These are phyloP conservation scores for Graptemys geographica DNA, from an alignment of 2,797 vertebrate genomes.

Conservation along the genomic window DNA sequence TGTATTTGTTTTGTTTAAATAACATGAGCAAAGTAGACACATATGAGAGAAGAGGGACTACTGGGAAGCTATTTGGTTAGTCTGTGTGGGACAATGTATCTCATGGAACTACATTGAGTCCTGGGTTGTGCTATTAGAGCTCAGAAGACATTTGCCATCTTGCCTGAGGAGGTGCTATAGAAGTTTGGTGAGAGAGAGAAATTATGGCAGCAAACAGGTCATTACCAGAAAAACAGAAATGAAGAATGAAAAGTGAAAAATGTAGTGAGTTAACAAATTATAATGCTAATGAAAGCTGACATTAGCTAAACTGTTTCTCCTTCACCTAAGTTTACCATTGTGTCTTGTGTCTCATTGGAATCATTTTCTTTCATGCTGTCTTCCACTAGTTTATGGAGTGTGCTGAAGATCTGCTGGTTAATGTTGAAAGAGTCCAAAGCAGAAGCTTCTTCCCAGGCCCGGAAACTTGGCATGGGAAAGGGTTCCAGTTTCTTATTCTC, in stretches of 20 bases:
- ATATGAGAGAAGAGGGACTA: background rate
- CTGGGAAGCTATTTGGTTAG: background rate
- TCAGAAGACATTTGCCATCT: background rate
- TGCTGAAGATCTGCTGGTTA: constrained; percentile 83
- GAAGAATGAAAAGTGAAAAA: background rate
- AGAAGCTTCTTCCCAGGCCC: constrained; percentile 83
- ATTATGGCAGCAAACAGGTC: background rate
- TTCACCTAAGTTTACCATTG: constrained; percentile 70
- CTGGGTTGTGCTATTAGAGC: background rate
- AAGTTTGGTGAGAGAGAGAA: background rate
- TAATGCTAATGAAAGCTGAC: background rate
- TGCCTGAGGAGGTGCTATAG: background rate
- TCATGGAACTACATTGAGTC: background rate
- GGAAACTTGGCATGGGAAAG: constrained; percentile 82
- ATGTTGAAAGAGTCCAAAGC: constrained; percentile 73
- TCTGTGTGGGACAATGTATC: background rate
- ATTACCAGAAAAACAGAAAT: background rate
- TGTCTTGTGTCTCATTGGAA: constrained; percentile 63
- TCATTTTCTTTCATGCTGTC: constrained; percentile 43
- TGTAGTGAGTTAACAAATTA: background rate
- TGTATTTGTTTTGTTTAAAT: background rate
- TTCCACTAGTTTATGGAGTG: constrained; percentile 83
- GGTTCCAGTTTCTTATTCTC: constrained; percentile 75
- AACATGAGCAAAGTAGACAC: background rate
- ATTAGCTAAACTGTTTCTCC: background rate